These are phyloP conservation scores for Sarcophaga variegata DNA, from an alignment of 2,888 invertebrate genomes.

Conservation along the genomic window DNA sequence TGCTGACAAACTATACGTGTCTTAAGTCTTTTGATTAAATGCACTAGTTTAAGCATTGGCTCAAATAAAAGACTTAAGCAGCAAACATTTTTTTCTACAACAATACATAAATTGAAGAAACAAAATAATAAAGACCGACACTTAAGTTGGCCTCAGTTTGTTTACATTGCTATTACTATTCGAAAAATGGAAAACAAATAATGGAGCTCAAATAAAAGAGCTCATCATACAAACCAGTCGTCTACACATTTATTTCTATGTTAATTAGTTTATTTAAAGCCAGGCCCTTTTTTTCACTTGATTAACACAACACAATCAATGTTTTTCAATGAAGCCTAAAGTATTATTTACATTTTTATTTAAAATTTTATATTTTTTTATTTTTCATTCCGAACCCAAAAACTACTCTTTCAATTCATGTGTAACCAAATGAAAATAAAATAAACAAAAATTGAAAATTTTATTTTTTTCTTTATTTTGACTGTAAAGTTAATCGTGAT, in stretches of 20 bases:
- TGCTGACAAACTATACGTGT: constrained; percentile 16
- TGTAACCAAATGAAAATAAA: constrained; percentile 30
- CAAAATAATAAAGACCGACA: background rate
- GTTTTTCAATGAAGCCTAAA: background rate
- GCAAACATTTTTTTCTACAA: background rate
- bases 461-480: constrained; percentile 18
- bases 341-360: background rate
- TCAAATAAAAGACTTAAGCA: constrained; percentile 39
- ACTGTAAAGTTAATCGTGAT: constrained; percentile 11
- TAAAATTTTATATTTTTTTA: background rate
- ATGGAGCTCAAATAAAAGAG: too few species aligned
- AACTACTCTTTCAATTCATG: constrained; percentile 32
- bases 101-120: background rate
- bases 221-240: too few species aligned
- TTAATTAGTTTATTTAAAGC: background rate
- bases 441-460: constrained; percentile 21
- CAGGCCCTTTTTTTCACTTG: background rate
- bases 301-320: background rate
- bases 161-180: background rate
- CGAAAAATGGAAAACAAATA: background rate
- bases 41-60: too few species aligned
- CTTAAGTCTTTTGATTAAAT: constrained; percentile 35
- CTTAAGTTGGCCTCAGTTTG: background rate
- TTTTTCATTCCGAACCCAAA: background rate
- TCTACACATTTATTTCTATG: background rate